Evolutionary conservation across 2,113 vertebrate species (phyloP), one percentile per base, ranked within the genome.

Genomic region (Neodontobutis hainanensis): DNA sequence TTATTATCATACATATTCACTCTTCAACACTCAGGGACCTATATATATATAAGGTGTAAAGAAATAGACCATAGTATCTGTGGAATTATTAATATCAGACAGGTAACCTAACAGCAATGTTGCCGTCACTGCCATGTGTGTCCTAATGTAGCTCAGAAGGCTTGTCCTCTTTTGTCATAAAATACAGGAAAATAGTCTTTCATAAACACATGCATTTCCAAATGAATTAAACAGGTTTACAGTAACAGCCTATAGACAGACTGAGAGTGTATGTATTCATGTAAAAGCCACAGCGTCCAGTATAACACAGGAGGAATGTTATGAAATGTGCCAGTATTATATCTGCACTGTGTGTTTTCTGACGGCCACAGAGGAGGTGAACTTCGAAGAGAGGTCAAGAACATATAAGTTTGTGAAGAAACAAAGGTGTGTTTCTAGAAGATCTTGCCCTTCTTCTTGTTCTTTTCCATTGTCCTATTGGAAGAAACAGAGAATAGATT

Each of bases 371-470:
- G 59, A 62, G 73, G 53, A 75, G 40, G 69, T 50, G 61, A 78
- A 78, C 59, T 61, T 79, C 35, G 70, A 67, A 45, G 63, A 45
- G 63, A 42, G 52, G 71, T 45, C 48, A 62, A 58, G 58, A 69
- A 32, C 57, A 75, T 64, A 63, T 38, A 4, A 75, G 75, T 68
- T 78, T 81, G 32, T 73, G 62, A 61, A 44, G 70, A 77, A 59
- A 59, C 81, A 68, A 48, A 60, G 45, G 52, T 0, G 6, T 0
- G 42, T 19, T 36, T 43, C 42, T 57, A 93, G 68, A 94, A 92
- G 83, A 93, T 94, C 48, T 93, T 93, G 19, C 93, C 92, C 80
- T 94, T 94, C 87, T 94, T 94, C 88, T 93, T 94, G 84, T 94
- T 94, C 85, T 94, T 94, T 45, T 93, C 93, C 92, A 94, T 93